Evolutionary conservation across 1,140 invertebrate species (phyloP).

Genomic region (Panulirus ornatus): DNA sequence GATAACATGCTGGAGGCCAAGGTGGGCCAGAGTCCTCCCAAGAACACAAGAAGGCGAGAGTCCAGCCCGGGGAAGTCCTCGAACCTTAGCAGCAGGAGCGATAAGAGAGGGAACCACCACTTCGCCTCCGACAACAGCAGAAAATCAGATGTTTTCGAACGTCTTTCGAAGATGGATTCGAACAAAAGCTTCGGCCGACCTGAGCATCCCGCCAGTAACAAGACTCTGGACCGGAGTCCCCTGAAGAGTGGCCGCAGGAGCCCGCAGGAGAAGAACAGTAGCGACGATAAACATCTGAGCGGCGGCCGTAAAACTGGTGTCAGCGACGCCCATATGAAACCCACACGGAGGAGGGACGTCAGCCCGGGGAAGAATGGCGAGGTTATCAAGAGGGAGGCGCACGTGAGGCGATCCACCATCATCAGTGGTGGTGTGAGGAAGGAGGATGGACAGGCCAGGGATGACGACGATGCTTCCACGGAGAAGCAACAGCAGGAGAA

Average conservation of each 20-base stretch:
- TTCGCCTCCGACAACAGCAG: neutral
- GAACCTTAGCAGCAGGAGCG: neutral
- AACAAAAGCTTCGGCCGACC: slow-evolving; percentile 9
- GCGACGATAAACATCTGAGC: neutral
- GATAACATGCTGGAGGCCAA: neutral
- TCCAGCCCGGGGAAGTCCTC: neutral
- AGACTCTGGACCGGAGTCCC: neutral
- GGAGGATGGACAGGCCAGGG: neutral
- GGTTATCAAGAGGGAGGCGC: neutral
- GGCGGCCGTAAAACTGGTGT: slow-evolving; percentile 1
- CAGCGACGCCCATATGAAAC: neutral
- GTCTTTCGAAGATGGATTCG: slow-evolving; percentile 31
- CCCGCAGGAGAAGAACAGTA: neutral
- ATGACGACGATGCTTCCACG: slow-evolving; percentile 30
- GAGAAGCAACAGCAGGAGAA: slow-evolving; percentile 49
- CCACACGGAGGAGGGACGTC: neutral
- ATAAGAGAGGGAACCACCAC: neutral
- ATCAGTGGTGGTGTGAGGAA: neutral
- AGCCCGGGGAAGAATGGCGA: neutral
- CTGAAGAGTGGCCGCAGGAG: neutral
- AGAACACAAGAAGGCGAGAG: slow-evolving; percentile 2
- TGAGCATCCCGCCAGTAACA: neutral
- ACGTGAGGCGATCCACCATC: neutral
- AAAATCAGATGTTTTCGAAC: slow-evolving; percentile 22
- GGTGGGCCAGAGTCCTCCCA: neutral